A percentile compares a stretch with the other conserved stretches of the same genome.
Conservation (phyloP, 1,140 invertebrate genomes). For the Solenopsis invicta region DNA sequence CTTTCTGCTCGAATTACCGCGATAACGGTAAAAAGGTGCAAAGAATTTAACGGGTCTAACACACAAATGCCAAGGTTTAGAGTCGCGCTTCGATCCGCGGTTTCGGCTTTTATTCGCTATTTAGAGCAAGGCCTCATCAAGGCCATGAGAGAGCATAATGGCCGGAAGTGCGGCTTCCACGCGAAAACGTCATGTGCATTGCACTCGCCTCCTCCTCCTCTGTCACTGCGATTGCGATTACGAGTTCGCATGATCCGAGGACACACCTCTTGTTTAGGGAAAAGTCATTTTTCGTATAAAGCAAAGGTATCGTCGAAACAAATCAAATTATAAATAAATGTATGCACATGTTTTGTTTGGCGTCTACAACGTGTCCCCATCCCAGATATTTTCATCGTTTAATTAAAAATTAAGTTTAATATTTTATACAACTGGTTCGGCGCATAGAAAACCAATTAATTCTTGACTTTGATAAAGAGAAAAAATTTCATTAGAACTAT, state of each 20-base stretch:
- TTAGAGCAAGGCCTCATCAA: slow-evolving; percentile 61
- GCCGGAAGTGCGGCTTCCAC: slow-evolving; percentile 59
- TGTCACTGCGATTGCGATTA: not conserved
- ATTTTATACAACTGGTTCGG: too few species aligned
- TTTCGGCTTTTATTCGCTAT: slow-evolving; percentile 52
- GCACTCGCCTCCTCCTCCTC: slow-evolving; percentile 15
- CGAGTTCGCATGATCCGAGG: slow-evolving; percentile 41
- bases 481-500: too few species aligned
- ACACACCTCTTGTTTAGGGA: not conserved
- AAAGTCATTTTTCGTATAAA: not conserved
- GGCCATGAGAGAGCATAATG: slow-evolving; percentile 56
- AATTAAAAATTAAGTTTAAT: too few species aligned
- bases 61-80: slow-evolving; percentile 53
- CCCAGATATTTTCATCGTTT: too few species aligned
- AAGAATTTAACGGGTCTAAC: slow-evolving; percentile 2
- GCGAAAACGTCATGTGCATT: slow-evolving; percentile 59
- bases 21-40: slow-evolving; percentile 29
- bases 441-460: too few species aligned
- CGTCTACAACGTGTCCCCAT: too few species aligned
- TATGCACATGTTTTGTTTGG: too few species aligned
- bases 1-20: not conserved
- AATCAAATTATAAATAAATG: too few species aligned
- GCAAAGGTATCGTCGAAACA: not conserved
- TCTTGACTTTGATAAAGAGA: too few species aligned
- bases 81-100: slow-evolving; percentile 25